Percentiles rank a stretch among this genome's conserved stretches.
These are phyloP conservation scores for Hypomecis atomaria DNA, from an alignment of 2,888 invertebrate genomes.

Conservation along the genomic window DNA sequence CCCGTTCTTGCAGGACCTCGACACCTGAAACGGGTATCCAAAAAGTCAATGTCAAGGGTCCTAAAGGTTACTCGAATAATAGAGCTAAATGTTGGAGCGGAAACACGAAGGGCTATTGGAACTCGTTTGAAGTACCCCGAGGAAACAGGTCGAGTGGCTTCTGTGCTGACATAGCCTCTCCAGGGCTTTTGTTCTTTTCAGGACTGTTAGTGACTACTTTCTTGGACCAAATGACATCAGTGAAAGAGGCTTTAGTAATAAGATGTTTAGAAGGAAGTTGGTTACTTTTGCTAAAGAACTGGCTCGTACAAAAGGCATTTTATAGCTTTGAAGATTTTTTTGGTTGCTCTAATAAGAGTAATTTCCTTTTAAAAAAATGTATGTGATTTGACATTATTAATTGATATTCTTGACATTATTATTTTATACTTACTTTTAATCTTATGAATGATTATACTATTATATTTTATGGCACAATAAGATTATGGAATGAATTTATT, in stretches of 20 bases:
- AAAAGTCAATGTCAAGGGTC: slow-evolving; percentile 9
- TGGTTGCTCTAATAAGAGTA: too few species aligned
- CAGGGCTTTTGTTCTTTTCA: slow-evolving; percentile 15
- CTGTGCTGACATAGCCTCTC: slow-evolving; percentile 43
- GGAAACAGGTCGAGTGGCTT: slow-evolving; percentile 63
- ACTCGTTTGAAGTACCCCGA: slow-evolving; percentile 50
- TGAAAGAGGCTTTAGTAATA: not conserved
- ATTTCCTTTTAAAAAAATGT: too few species aligned
- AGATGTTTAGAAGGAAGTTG: too few species aligned
- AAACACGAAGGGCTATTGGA: slow-evolving; percentile 58
- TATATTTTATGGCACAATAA: too few species aligned
- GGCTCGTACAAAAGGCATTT: too few species aligned
- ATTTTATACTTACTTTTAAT: too few species aligned
- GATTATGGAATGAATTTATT: too few species aligned
- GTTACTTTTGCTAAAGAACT: too few species aligned
- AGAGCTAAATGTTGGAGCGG: slow-evolving; percentile 31
- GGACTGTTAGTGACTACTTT: not conserved
- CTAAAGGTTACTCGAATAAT: slow-evolving; percentile 9
- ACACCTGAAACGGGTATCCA: not conserved
- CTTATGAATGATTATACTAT: too few species aligned
- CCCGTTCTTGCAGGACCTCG: not conserved
- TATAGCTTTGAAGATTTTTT: too few species aligned
- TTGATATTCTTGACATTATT: too few species aligned
- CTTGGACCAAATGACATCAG: not conserved
- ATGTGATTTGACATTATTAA: too few species aligned